phyloP scores from a whole-genome alignment of 2,797 vertebrate genomes.

The Ctenopoma kingsleyae region DNA sequence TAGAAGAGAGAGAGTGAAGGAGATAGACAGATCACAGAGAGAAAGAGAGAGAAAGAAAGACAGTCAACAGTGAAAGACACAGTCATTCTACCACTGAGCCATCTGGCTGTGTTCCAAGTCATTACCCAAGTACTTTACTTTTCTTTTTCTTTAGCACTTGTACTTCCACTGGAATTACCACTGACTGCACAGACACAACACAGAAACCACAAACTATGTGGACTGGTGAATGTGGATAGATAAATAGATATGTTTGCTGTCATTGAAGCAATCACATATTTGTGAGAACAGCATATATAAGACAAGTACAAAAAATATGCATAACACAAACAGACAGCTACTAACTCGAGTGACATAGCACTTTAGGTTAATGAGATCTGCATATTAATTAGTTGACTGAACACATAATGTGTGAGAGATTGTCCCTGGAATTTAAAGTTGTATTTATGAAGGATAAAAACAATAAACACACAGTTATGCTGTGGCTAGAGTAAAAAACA shows the following conservation, averaged over 20 bases:
- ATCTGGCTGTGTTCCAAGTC: conserved; percentile 74
- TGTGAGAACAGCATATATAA: neutral
- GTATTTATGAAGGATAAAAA: conserved; percentile 22
- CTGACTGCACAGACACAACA: conserved; percentile 26
- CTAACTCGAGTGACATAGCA: conserved; percentile 5
- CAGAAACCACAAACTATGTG: conserved; percentile 29
- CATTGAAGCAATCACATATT: neutral
- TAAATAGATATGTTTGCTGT: neutral
- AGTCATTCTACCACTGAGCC: conserved; percentile 47
- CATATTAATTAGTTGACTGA: conserved; percentile 39
- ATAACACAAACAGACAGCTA: neutral
- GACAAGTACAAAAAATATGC: neutral
- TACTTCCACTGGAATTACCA: conserved; percentile 50
- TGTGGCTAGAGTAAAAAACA: conserved; percentile 7
- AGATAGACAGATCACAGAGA: neutral
- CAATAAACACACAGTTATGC: conserved; percentile 8
- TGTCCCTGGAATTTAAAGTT: conserved; percentile 31
- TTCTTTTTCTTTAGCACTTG: conserved; percentile 60
- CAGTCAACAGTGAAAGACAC: conserved; percentile 39
- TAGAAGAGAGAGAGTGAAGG: neutral
- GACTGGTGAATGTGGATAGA: neutral
- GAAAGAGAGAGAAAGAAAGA: conserved; percentile 20
- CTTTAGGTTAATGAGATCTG: conserved; percentile 46
- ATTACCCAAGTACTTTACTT: conserved; percentile 74
- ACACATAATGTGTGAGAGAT: neutral